Percentiles rank a stretch among this genome's conserved stretches.
Evolutionary conservation across 1,140 invertebrate genomes (phyloP).

Genomic region (Cydia splendana): DNA sequence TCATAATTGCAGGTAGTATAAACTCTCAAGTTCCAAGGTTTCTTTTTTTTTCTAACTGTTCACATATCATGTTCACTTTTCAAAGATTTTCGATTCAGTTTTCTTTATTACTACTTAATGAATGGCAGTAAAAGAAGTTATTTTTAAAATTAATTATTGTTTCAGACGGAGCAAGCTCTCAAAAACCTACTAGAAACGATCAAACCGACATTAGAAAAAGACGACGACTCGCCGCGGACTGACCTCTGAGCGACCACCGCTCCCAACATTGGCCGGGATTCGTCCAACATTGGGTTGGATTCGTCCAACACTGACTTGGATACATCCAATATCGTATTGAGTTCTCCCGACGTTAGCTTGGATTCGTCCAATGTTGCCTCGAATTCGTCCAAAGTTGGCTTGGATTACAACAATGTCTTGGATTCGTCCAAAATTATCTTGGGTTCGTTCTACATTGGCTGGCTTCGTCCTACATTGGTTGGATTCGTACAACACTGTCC

Average conservation of each 20-base stretch:
- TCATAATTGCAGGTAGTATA: too few species aligned
- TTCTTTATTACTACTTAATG: too few species aligned
- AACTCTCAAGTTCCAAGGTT: too few species aligned
- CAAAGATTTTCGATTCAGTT: too few species aligned
- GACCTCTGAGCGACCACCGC: conserved; percentile 52
- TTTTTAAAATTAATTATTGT: conserved; percentile 3
- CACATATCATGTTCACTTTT: too few species aligned
- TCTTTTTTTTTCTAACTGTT: too few species aligned
- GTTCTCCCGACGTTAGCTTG: too few species aligned
- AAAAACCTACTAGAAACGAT: conserved; percentile 84
- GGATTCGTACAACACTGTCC: not conserved
- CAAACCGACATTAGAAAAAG: conserved; percentile 79
- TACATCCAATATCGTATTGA: not conserved
- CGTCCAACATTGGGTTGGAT: not conserved
- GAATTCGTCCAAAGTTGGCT: too few species aligned
- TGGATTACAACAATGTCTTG: not conserved
- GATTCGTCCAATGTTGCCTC: too few species aligned
- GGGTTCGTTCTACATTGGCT: not conserved
- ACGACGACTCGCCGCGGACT: conserved; percentile 46
- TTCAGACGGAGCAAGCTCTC: conserved; percentile 84
- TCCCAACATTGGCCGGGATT: not conserved
- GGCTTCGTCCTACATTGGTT: conserved; percentile 6
- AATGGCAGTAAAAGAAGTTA: too few species aligned
- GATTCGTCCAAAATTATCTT: not conserved
- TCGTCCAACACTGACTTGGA: not conserved